These are phyloP conservation scores for Dasyornis broadbenti DNA, from an alignment of 2,113 vertebrate genomes.

Conservation along the genomic window DNA sequence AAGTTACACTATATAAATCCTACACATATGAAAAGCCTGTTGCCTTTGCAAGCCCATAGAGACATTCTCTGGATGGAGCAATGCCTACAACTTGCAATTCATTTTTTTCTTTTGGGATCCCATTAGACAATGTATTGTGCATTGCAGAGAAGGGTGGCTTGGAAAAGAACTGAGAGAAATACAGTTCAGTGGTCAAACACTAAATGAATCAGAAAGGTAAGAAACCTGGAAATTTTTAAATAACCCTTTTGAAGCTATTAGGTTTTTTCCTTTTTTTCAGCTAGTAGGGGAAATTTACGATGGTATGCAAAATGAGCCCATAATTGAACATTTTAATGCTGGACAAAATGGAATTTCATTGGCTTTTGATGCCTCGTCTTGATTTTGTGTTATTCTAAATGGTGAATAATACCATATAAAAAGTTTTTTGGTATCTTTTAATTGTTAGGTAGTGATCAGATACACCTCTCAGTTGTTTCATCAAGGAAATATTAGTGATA, in stretches of 20 bases:
- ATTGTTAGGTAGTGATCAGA: conserved; percentile 39
- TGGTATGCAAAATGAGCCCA: not conserved
- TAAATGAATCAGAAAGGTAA: not conserved
- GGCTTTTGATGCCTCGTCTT: conserved; percentile 5
- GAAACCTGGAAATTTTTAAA: conserved; percentile 1
- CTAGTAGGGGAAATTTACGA: conserved; percentile 20
- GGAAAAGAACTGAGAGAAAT: not conserved
- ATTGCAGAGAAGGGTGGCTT: not conserved
- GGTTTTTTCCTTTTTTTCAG: not conserved
- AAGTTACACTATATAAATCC: conserved; percentile 19
- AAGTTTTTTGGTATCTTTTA: conserved; percentile 17
- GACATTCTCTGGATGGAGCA: not conserved
- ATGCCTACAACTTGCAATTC: not conserved
- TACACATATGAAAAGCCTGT: not conserved
- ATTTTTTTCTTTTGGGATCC: not conserved
- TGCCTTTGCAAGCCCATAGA: not conserved
- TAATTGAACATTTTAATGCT: not conserved
- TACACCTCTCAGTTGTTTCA: conserved; percentile 25
- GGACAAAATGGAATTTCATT: conserved; percentile 20
- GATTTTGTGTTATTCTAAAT: conserved; percentile 38
- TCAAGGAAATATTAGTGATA: conserved; percentile 33
- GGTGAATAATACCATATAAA: not conserved
- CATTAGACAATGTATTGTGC: not conserved
- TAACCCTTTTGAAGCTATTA: not conserved
- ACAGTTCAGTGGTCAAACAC: not conserved